Conservation (phyloP, 2,888 invertebrate species). For the Tinea semifulvella region DNA sequence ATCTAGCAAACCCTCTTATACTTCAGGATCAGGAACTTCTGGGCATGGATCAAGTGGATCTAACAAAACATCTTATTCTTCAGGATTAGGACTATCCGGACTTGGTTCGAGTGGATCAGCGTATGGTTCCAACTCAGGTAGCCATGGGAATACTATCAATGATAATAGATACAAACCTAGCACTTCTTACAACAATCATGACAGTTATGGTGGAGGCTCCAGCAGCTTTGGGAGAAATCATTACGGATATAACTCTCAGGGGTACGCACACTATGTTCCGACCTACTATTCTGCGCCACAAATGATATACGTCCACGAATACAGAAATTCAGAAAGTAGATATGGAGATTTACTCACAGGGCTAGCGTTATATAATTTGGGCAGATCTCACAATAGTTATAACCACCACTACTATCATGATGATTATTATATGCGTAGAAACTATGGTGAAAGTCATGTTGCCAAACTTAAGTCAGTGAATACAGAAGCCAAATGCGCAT, state of each 20-base stretch:
- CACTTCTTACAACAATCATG: no score
- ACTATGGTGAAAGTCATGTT: slow-evolving; percentile 19
- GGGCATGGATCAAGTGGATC: not conserved
- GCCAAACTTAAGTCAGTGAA: slow-evolving; percentile 23
- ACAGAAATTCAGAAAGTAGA: slow-evolving; percentile 46
- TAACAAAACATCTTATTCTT: not conserved
- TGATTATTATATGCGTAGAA: slow-evolving; percentile 44
- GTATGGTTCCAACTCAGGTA: not conserved
- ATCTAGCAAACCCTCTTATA: not conserved
- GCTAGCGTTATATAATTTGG: slow-evolving; percentile 48
- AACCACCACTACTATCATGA: slow-evolving; percentile 47
- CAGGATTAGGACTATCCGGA: slow-evolving; percentile 14
- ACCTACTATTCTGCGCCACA: slow-evolving; percentile 35
- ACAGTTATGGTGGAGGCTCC: slow-evolving; percentile 16
- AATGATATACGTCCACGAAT: slow-evolving; percentile 44
- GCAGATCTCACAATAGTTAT: slow-evolving; percentile 42
- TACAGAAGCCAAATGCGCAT: slow-evolving; percentile 37
- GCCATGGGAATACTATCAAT: not conserved
- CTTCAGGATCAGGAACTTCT: not conserved
- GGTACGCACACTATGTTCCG: slow-evolving; percentile 16
- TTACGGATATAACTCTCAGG: not conserved
- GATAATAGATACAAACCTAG: no score
- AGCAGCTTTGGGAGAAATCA: slow-evolving; percentile 19
- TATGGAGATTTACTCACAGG: slow-evolving; percentile 49
- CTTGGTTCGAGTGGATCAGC: not conserved